A percentile compares a stretch with the other conserved stretches of the same genome.
phyloP scores from a whole-genome alignment of 2,797 vertebrate genomes.

The Phylloscopus collybita region DNA sequence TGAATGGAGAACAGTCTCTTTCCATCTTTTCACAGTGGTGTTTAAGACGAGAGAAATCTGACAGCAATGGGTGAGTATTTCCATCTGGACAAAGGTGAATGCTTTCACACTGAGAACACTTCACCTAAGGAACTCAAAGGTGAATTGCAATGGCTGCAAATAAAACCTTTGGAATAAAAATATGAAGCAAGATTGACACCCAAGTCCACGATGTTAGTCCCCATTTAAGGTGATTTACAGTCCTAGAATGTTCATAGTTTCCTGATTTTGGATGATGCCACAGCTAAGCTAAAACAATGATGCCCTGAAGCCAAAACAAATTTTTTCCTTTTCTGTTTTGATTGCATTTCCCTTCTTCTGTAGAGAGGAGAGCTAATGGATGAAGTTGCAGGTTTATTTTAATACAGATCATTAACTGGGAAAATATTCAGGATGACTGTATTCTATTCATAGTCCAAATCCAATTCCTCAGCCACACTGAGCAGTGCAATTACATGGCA shows the following conservation, averaged over 20 bases:
- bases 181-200: background rate
- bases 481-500: background rate
- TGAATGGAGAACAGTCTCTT: background rate
- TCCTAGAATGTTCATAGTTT: background rate
- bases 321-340: background rate
- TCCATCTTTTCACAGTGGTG: background rate
- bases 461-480: background rate
- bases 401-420: background rate
- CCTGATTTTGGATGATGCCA: background rate
- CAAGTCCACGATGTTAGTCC: background rate
- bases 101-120: background rate
- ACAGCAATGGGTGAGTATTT: background rate
- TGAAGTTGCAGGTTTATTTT: background rate
- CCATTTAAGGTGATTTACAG: background rate
- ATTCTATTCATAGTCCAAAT: background rate
- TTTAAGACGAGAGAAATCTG: background rate
- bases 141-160: background rate
- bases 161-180: background rate
- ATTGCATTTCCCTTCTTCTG: background rate
- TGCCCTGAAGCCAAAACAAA: background rate
- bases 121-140: background rate
- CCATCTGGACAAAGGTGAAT: background rate
- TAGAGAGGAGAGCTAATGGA: background rate
- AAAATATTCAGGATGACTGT: background rate
- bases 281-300: background rate